Percentiles rank a stretch among this genome's conserved stretches.
phyloP scores from a whole-genome alignment of 1,140 invertebrate genomes.

The Ooceraea biroi region DNA sequence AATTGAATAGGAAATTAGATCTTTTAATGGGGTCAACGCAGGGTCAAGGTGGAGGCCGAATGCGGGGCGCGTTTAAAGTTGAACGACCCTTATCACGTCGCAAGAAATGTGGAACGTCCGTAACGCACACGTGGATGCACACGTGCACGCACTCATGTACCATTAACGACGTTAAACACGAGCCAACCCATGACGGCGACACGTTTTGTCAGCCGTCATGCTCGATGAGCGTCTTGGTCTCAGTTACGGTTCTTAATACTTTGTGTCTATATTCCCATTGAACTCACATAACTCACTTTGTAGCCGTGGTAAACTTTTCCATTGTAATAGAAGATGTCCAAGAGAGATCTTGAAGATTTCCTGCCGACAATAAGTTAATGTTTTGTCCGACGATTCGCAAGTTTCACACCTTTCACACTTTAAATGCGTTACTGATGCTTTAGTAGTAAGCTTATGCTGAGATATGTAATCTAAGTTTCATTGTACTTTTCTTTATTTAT shows the following conservation, averaged over 20 bases:
- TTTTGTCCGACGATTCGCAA: not conserved
- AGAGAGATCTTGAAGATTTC: slow-evolving; percentile 57
- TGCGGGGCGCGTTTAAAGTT: slow-evolving; percentile 22
- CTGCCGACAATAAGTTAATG: not conserved
- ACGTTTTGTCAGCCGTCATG: slow-evolving; percentile 24
- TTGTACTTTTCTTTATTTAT: not conserved
- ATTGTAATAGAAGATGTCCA: slow-evolving; percentile 65
- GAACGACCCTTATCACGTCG: slow-evolving; percentile 23
- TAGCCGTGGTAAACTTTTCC: slow-evolving; percentile 78
- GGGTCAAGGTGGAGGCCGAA: slow-evolving; percentile 11
- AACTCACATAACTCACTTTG: slow-evolving; percentile 70
- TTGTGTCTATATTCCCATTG: slow-evolving; percentile 80
- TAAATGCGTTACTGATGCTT: not conserved
- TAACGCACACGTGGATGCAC: not conserved
- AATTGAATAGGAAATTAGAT: slow-evolving; percentile 16
- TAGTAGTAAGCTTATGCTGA: not conserved
- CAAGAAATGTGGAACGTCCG: not conserved
- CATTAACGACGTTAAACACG: slow-evolving; percentile 11
- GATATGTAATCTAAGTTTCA: not conserved
- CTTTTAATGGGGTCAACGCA: not conserved
- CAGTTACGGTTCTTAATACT: slow-evolving; percentile 68
- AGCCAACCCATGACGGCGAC: not conserved
- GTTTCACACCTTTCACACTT: not conserved
- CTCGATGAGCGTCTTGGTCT: slow-evolving; percentile 17
- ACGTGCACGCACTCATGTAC: no score